Evolutionary conservation across 2,113 vertebrate genomes (phyloP).

Genomic region (Leuciscus idus): DNA sequence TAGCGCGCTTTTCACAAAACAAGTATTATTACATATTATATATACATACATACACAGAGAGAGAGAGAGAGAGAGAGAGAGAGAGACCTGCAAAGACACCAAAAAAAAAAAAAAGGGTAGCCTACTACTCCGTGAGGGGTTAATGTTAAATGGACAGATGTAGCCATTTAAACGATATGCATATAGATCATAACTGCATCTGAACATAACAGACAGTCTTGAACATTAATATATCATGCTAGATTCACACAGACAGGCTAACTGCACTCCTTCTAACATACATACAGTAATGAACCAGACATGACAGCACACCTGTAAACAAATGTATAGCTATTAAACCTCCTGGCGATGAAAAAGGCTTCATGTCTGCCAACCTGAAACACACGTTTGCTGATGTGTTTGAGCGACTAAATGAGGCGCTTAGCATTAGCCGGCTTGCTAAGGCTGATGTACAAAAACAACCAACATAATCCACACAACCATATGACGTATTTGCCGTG

Average conservation of each 20-base stretch:
- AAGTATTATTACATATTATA: background rate
- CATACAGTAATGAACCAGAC: background rate
- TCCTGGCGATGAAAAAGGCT: background rate
- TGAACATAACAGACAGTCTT: background rate
- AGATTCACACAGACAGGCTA: background rate
- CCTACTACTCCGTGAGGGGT: background rate
- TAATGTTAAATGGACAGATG: constrained; percentile 11
- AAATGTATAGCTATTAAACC: background rate
- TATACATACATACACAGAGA: too few species aligned
- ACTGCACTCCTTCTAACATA: background rate
- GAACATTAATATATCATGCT: background rate
- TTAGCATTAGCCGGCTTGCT: constrained; percentile 32
- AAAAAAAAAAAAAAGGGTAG: too few species aligned
- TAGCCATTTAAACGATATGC: background rate
- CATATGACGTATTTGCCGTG: background rate
- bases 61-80: too few species aligned
- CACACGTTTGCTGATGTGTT: background rate
- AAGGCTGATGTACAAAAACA: background rate
- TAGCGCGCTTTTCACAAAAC: too few species aligned
- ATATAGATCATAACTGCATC: background rate
- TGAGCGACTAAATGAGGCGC: background rate
- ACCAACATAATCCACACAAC: background rate
- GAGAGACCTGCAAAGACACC: too few species aligned
- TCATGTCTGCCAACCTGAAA: background rate
- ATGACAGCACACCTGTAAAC: background rate